These are phyloP conservation scores for Ceuthmochares aereus DNA, from an alignment of 2,113 vertebrate genomes.

Conservation along the genomic window DNA sequence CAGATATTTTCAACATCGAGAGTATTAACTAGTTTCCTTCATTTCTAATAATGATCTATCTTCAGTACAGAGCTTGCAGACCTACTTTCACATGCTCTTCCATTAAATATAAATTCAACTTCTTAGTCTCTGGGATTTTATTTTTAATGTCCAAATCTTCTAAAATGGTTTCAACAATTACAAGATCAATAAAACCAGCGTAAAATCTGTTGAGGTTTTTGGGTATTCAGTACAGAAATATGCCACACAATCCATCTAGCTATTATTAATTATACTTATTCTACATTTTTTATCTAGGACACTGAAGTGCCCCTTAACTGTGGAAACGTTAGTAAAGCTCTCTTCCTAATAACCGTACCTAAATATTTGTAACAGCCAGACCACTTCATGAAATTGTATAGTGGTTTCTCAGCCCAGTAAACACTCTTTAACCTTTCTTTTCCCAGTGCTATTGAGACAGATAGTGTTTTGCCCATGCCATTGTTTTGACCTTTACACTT, in stretches of 20 bases:
- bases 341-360: not conserved
- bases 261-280: not conserved
- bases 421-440: not conserved
- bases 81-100: not conserved
- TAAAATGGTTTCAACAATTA: not conserved
- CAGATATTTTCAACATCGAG: not conserved
- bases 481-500: not conserved
- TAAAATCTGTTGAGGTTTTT: not conserved
- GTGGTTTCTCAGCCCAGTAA: not conserved
- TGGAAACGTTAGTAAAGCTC: not conserved
- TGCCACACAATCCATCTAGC: not conserved
- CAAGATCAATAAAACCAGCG: not conserved
- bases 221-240: not conserved
- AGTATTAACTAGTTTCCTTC: not conserved
- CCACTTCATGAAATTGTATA: not conserved
- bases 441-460: not conserved
- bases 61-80: not conserved
- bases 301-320: not conserved
- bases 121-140: not conserved
- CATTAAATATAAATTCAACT: not conserved
- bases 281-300: not conserved
- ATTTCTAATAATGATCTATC: not conserved
- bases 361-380: not conserved
- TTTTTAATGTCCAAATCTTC: slow-evolving; percentile 10
- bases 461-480: not conserved